These are phyloP conservation scores for Drosophila kohkoa DNA, from an alignment of 1,140 invertebrate species.

Conservation along the genomic window DNA sequence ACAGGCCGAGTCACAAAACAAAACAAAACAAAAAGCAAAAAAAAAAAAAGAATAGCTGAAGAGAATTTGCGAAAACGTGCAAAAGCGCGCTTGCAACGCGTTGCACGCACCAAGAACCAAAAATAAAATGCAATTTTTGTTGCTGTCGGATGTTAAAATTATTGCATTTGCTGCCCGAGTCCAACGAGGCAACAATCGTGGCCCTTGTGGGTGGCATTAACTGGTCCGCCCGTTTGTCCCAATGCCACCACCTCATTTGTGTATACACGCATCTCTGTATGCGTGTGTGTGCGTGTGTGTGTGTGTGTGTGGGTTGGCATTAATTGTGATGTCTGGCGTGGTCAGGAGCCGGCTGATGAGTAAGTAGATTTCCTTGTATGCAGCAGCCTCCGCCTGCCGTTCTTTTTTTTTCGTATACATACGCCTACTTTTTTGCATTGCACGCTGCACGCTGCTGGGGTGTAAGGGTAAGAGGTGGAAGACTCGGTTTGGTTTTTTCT, in stretches of 20 bases:
- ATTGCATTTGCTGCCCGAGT: slow-evolving; percentile 45
- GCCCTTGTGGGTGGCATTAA: slow-evolving; percentile 71
- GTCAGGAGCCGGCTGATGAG: slow-evolving; percentile 63
- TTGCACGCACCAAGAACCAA: slow-evolving; percentile 62
- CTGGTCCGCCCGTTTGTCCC: slow-evolving; percentile 34
- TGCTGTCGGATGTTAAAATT: slow-evolving; percentile 71
- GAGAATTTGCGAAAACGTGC: slow-evolving; percentile 29
- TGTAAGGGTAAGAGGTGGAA: neutral
- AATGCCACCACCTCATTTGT: slow-evolving; percentile 14
- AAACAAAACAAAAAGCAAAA: too few species aligned
- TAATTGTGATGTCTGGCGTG: slow-evolving; percentile 79
- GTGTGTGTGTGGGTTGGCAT: slow-evolving; percentile 62
- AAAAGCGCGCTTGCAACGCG: slow-evolving; percentile 41
- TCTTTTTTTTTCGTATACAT: slow-evolving; percentile 14
- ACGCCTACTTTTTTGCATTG: slow-evolving; percentile 49
- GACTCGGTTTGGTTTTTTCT: slow-evolving; percentile 46
- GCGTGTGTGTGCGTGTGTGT: slow-evolving; percentile 14
- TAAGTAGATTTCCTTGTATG: slow-evolving; percentile 82
- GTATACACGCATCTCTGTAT: slow-evolving; percentile 7
- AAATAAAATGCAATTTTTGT: slow-evolving; percentile 83
- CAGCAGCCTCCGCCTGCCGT: slow-evolving; percentile 32
- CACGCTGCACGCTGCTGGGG: neutral
- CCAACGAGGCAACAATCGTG: slow-evolving; percentile 21
- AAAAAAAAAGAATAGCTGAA: slow-evolving; percentile 17
- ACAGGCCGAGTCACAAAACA: neutral